Evolutionary conservation across 23 tunicate genomes (phyloP), one percentile per base, ranked within the genome.

Genomic region (Clavelina lepadiformis): DNA sequence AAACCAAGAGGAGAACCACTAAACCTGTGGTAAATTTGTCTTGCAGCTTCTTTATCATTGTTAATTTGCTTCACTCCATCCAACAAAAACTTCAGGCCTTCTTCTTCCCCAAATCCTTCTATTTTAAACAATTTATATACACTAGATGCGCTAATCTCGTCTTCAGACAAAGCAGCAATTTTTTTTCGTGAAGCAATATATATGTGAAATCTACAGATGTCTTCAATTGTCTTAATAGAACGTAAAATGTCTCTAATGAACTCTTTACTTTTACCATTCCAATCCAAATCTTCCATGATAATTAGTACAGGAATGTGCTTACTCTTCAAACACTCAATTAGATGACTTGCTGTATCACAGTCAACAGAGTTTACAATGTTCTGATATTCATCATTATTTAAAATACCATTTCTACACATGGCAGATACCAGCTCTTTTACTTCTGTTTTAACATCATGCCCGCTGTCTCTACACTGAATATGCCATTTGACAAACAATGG

Each of bases 1-100:
- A 78, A 29, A 31, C 84, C 84, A n/a, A 78, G 69, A 2, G 84
- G 84, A 20, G 53, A 36, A 1, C 84, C 75, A 60, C 84, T 68
- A 30, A 78, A 78, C 24, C 75, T 44, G 35, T 68, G n/a, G 46
- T 23, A 68, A 4, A 78, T 45, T 46, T 45, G 33, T n/a, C 47
- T 30, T 1, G 84, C 84, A 30, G 67, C 58, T 18, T 5, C 22
- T 27, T 32, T 54, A 27, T 74, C 61, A 2, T 26, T 7, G 1
- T 33, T 29, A n/a, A n/a, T n/a, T n/a, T n/a, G n/a, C n/a, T n/a
- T n/a, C n/a, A n/a, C n/a, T 11, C 35, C 63, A 1, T 30, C 52
- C 2, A 7, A n/a, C 1, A 78, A 59, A 45, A 58, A 78, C 3
- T 31, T 54, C 53, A 67, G 3, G 0, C 63, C 75, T 68, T 78